Conservation (phyloP, 1,140 invertebrate species). For the Pomacea maculata region DNA sequence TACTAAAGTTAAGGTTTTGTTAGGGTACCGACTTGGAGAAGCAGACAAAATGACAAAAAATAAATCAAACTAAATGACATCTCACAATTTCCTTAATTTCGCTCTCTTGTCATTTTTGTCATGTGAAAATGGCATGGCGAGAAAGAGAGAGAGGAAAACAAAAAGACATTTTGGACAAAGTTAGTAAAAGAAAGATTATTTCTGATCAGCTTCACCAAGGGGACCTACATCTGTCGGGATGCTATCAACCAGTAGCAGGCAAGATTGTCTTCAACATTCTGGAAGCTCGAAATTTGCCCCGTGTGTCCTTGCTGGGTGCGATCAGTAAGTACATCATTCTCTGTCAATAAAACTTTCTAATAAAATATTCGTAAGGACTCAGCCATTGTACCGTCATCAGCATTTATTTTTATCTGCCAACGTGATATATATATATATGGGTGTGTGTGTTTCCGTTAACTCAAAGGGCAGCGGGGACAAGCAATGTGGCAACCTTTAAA, state of each 20-base stretch:
- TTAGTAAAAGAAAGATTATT: neutral
- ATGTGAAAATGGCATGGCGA: neutral
- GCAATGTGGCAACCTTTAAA: neutral
- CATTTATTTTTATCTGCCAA: too few relatives aligned
- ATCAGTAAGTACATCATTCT: slow-evolving; percentile 49
- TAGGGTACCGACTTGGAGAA: neutral
- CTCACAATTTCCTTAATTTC: too few relatives aligned
- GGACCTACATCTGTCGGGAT: slow-evolving; percentile 60
- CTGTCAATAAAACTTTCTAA: neutral
- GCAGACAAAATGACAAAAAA: too few relatives aligned
- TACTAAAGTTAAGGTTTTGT: neutral
- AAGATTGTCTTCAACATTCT: slow-evolving; percentile 61
- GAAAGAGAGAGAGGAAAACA: slow-evolving; percentile 7
- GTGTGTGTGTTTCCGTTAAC: too few relatives aligned
- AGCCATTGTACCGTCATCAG: neutral
- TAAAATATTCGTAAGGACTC: neutral
- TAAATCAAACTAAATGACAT: too few relatives aligned
- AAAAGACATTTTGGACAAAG: neutral
- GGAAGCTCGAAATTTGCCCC: slow-evolving; percentile 55
- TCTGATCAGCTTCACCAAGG: slow-evolving; percentile 56
- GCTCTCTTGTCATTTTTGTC: too few relatives aligned
- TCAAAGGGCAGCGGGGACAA: neutral
- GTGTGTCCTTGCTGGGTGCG: slow-evolving; percentile 57
- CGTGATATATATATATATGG: neutral
- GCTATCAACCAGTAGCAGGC: slow-evolving; percentile 61